Conservation (phyloP, 2,113 vertebrate genomes). For the Rostratula benghalensis region DNA sequence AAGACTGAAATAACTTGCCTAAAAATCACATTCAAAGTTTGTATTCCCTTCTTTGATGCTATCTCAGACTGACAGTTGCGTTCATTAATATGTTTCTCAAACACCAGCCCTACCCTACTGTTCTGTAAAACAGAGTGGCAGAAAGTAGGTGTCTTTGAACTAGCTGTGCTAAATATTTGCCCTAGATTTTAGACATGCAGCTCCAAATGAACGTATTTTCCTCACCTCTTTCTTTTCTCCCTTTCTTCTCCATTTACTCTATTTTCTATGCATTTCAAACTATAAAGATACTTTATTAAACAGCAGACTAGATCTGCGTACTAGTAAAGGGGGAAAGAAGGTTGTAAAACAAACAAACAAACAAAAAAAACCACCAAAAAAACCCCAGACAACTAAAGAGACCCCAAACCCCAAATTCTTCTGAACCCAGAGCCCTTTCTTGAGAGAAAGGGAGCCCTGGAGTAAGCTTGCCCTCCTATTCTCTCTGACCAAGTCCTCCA, state of each 20-base stretch:
- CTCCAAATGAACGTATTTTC: background rate
- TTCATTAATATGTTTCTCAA: slow-evolving; percentile 26
- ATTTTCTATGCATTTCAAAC: background rate
- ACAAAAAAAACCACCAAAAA: background rate
- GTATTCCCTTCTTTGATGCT: slow-evolving; percentile 36
- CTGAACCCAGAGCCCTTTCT: background rate
- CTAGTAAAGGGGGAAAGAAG: background rate
- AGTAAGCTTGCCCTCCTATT: background rate
- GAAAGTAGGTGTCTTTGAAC: slow-evolving; percentile 54
- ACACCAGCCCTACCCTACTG: background rate
- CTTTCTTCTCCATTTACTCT: background rate
- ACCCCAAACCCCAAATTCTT: background rate
- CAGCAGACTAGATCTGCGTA: background rate
- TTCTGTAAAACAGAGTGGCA: background rate
- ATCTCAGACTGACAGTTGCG: background rate
- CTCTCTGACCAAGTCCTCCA: background rate
- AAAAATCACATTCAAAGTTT: background rate
- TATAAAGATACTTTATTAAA: background rate
- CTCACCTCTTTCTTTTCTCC: background rate
- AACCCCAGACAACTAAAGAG: too few relatives aligned
- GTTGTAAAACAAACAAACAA: background rate
- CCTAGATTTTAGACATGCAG: slow-evolving; percentile 46
- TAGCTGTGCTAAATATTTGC: slow-evolving; percentile 51
- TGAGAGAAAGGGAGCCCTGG: background rate
- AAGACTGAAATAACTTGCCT: background rate